Evolutionary conservation across 1,140 invertebrate species (phyloP), one percentile per base, ranked within the genome.

Genomic region (Octopus sinensis): DNA sequence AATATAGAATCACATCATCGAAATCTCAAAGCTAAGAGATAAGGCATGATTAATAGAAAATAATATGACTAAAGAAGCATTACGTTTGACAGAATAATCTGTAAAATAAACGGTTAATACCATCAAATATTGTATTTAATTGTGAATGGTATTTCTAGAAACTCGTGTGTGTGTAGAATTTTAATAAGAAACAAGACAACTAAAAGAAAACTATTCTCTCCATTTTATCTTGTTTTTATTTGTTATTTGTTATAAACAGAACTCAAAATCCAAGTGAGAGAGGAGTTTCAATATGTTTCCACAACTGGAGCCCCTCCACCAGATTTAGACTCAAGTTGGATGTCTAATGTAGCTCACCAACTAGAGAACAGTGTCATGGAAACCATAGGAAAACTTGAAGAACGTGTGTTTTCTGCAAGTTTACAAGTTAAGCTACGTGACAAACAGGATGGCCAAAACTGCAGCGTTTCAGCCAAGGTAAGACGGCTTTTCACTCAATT

Each of bases 341-440:
- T 93, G 84, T 92, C 93, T 3, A 92, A 93, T 56, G 93, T 96
- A 4, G 94, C 95, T 0, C 90, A 95, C 43, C 92, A 95, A 5
- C 93, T 96, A 30, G 96, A 98, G 89, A 91, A 96, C 82, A 92
- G 94, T 7, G 89, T 97, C 0, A 88, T 98, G 10, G 95, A 96
- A 86, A 95, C 96, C 88, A 94, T 98, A 17, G 96, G 98, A 89
- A 94, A 94, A 0, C 90, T 99, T 43, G 96, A 98, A 89, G 97
- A 98, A 85, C 95, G 96, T 85, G 95, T 98, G 4, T 95, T 95
- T 4, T 95, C 95, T 80, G 96, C 96, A 0, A 97, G 96, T 83
- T 96, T 99, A 94, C 96, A 98, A 89, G 93, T 97, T 2, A 97
- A 93, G 90, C 80, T 56, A 12, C 68, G 68, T 17, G 68, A 73